phyloP scores from a whole-genome alignment of 2,113 vertebrate species.

The Centropus bengalensis region DNA sequence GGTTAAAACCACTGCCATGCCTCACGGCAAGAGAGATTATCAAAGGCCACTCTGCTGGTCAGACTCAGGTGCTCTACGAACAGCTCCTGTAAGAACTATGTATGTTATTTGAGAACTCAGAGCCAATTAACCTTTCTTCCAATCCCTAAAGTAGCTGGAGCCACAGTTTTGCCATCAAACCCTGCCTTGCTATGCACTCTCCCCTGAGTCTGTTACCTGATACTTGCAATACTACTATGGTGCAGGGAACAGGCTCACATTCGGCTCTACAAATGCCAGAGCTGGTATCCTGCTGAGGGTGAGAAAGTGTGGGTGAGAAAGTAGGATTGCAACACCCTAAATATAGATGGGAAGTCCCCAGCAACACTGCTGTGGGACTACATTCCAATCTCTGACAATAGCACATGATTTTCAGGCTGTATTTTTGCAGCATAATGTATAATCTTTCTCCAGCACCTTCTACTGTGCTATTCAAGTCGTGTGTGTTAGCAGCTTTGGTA shows the following conservation, averaged over 20 bases:
- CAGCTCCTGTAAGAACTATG: not conserved
- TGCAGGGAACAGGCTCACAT: not conserved
- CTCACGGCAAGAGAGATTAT: rapidly evolving
- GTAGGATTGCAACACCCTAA: constrained; percentile 26
- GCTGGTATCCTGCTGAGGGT: not conserved
- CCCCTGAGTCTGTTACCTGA: rapidly evolving
- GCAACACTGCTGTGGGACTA: not conserved
- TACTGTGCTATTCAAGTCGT: rapidly evolving
- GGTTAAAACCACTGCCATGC: rapidly evolving
- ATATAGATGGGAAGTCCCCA: constrained; percentile 52
- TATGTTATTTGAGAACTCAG: not conserved
- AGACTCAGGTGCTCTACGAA: not conserved
- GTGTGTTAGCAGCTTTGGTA: not conserved
- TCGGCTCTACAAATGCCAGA: not conserved
- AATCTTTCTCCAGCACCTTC: not conserved
- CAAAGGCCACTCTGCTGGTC: rapidly evolving
- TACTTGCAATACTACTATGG: rapidly evolving
- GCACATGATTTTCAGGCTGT: not conserved
- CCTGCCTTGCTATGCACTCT: rapidly evolving
- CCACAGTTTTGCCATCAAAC: not conserved
- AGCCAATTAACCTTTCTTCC: not conserved
- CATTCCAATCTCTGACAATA: not conserved
- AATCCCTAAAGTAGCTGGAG: not conserved
- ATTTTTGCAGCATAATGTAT: not conserved
- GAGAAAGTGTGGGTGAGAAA: not conserved